Conservation (phyloP, 2,113 vertebrate species). For the Toxotes chatareus region DNA sequence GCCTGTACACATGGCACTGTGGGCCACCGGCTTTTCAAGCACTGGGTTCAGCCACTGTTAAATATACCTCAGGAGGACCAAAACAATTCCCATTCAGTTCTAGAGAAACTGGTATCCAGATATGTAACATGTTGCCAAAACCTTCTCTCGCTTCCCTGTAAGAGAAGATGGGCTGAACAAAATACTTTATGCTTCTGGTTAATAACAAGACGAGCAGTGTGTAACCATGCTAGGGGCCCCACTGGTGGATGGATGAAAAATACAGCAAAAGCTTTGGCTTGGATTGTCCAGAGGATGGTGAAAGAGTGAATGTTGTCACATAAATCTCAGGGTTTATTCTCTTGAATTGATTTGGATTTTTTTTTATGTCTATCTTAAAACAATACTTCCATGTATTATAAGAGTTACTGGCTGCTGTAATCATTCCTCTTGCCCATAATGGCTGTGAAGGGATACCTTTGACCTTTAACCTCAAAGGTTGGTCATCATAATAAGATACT, state of each 20-base stretch:
- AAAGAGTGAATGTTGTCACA: no score
- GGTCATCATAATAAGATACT: neutral
- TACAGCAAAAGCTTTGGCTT: neutral
- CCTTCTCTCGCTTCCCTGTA: conserved; percentile 1
- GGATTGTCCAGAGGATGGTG: neutral
- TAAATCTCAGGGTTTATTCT: no score
- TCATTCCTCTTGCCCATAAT: neutral
- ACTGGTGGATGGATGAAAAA: neutral
- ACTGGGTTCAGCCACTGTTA: neutral
- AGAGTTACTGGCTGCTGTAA: neutral
- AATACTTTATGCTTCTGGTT: conserved; percentile 29
- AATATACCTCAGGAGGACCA: neutral
- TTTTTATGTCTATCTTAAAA: neutral
- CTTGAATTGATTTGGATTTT: neutral
- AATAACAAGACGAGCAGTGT: neutral
- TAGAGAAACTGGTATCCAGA: neutral
- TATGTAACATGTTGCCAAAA: neutral
- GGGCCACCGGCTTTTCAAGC: conserved; percentile 27
- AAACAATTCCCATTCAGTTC: neutral
- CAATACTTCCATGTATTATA: neutral
- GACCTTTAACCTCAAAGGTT: neutral
- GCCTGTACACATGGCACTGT: conserved; percentile 9
- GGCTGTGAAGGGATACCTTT: neutral
- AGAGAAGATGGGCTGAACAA: conserved; percentile 8
- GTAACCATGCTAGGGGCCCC: neutral